These are phyloP conservation scores for Hypolimnas misippus DNA, from an alignment of 2,888 invertebrate genomes.

Conservation along the genomic window DNA sequence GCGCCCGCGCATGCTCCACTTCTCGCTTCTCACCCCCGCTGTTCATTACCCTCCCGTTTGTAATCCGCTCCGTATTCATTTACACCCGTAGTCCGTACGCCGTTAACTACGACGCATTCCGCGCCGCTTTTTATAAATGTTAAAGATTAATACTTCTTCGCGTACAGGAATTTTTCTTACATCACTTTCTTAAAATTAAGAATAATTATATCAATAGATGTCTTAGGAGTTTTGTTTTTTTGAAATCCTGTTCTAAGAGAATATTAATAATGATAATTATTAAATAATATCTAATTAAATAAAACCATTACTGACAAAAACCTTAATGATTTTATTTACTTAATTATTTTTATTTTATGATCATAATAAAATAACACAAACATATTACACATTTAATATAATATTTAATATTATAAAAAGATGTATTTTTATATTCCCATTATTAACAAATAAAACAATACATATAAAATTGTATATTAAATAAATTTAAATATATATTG, in stretches of 20 bases:
- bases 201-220: not conserved
- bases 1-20: constrained; percentile 20
- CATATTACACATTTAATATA: too few species aligned
- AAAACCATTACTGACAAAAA: too few species aligned
- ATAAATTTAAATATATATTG: too few species aligned
- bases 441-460: too few species aligned
- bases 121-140: not conserved
- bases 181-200: not conserved
- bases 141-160: not conserved
- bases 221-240: too few species aligned
- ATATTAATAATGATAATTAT: too few species aligned
- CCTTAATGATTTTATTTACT: not conserved
- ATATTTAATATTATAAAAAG: too few species aligned
- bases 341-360: too few species aligned
- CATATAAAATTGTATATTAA: too few species aligned
- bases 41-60: constrained; percentile 41
- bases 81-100: constrained; percentile 9
- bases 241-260: not conserved
- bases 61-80: constrained; percentile 27
- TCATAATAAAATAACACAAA: not conserved
- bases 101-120: constrained; percentile 4
- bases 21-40: constrained; percentile 23
- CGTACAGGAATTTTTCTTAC: not conserved
- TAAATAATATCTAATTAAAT: too few species aligned
- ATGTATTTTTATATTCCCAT: too few species aligned